These are phyloP conservation scores for Platynereis dumerilii DNA, from an alignment of 2,888 invertebrate genomes.

Conservation along the genomic window DNA sequence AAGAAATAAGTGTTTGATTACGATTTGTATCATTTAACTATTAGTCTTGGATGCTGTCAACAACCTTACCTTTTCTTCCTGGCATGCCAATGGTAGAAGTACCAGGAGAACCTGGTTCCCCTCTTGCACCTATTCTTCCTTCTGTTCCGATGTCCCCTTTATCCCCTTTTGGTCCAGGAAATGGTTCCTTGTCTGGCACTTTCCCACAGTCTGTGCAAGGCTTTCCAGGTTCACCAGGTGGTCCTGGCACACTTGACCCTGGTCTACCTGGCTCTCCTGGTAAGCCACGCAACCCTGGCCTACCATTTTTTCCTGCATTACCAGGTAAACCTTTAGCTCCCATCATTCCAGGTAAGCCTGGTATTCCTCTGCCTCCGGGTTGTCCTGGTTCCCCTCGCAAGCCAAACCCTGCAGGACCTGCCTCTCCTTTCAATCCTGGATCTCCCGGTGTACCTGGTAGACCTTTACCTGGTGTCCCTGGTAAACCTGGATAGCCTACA, in stretches of 20 bases:
- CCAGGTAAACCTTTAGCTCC: background rate
- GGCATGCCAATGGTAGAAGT: background rate
- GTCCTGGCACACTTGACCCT: slow-evolving; percentile 21
- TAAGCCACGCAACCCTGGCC: background rate
- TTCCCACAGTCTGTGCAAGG: slow-evolving; percentile 15
- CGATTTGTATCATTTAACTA: no score
- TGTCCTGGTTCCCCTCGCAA: slow-evolving; percentile 1
- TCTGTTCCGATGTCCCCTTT: background rate
- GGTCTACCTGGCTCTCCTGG: background rate
- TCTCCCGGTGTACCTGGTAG: slow-evolving; percentile 2
- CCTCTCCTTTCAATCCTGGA: slow-evolving; percentile 17
- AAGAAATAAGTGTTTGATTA: no score
- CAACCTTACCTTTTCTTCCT: slow-evolving; percentile 8
- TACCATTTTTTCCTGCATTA: background rate
- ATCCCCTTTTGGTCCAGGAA: background rate
- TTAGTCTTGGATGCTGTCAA: no score
- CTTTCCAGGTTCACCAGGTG: slow-evolving; percentile 25
- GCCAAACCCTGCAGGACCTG: slow-evolving; percentile 16
- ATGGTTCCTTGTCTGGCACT: no score
- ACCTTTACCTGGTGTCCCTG: slow-evolving; percentile 29
- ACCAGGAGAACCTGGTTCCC: background rate
- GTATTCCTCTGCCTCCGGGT: background rate
- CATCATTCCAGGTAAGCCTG: background rate
- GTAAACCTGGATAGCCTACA: slow-evolving; percentile 22
- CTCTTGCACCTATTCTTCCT: background rate